Conservation (phyloP, 2,797 vertebrate genomes). For the Diplodus puntazzo region DNA sequence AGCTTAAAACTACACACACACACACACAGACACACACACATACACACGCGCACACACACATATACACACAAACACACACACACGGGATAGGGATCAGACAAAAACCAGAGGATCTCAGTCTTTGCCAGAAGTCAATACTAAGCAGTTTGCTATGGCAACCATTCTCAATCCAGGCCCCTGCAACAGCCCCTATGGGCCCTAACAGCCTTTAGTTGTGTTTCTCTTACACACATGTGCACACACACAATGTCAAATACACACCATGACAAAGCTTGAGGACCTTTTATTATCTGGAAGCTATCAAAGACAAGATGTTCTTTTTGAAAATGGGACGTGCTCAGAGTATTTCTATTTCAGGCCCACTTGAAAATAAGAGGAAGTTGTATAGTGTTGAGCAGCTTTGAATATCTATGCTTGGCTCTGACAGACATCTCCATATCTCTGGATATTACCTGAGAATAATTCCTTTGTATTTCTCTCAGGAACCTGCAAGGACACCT, state of each 20-base stretch:
- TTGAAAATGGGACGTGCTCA: conserved; percentile 25
- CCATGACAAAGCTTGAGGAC: conserved; percentile 1
- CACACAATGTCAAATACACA: not conserved
- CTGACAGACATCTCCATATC: conserved; percentile 49
- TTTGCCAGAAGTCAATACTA: conserved; percentile 71
- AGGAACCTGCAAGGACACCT: conserved; percentile 70
- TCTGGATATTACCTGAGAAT: conserved; percentile 69
- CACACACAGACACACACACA: conserved; percentile 16
- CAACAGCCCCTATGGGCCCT: conserved; percentile 23
- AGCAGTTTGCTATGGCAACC: conserved; percentile 66
- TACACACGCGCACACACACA: conserved; percentile 11
- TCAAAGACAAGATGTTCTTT: conserved; percentile 3
- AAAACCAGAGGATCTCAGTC: conserved; percentile 59
- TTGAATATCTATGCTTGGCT: conserved; percentile 38
- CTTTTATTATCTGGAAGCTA: conserved; percentile 4
- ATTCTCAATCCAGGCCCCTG: conserved; percentile 23
- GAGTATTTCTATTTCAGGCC: conserved; percentile 35
- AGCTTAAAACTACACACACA: conserved; percentile 35
- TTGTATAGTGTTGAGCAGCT: conserved; percentile 13
- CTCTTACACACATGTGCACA: not conserved
- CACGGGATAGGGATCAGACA: conserved; percentile 24
- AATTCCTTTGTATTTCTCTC: conserved; percentile 60
- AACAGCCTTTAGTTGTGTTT: conserved; percentile 21
- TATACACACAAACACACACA: conserved; percentile 18
- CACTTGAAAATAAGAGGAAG: conserved; percentile 17